Evolutionary conservation across 2,888 invertebrate species (phyloP).

Genomic region (Dryadula phaetusa): DNA sequence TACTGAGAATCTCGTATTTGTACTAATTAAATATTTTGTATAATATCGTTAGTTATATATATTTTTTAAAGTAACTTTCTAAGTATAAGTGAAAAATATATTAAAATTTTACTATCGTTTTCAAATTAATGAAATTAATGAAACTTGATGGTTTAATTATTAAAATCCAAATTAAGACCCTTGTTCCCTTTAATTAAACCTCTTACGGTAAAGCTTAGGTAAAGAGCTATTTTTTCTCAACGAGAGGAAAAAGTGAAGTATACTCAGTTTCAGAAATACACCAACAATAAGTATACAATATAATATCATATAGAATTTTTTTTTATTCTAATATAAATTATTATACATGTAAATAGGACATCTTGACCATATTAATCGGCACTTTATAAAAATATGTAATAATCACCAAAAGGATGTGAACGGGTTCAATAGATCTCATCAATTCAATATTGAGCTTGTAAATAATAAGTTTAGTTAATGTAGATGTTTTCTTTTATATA

Average conservation of each 20-base stretch:
- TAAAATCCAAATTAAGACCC: neutral
- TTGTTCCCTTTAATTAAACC: conserved; percentile 7
- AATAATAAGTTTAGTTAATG: no score
- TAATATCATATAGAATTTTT: neutral
- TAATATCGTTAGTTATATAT: neutral
- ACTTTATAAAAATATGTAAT: no score
- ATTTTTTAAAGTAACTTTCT: neutral
- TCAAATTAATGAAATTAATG: neutral
- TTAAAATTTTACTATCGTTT: neutral
- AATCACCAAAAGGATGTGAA: no score
- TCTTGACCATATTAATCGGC: no score
- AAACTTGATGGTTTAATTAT: conserved; percentile 2
- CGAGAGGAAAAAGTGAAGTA: neutral
- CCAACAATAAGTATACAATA: neutral
- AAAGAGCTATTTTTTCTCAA: neutral
- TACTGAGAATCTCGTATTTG: neutral
- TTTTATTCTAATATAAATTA: no score
- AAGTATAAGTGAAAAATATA: neutral
- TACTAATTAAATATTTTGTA: neutral
- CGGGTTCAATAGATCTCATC: no score
- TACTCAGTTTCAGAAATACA: neutral
- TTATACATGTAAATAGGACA: no score
- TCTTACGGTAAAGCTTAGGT: neutral
- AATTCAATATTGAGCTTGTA: no score
- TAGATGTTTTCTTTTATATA: no score